phyloP scores from a whole-genome alignment of 1,140 invertebrate species.

The Pseudomyrmex dendroicus region DNA sequence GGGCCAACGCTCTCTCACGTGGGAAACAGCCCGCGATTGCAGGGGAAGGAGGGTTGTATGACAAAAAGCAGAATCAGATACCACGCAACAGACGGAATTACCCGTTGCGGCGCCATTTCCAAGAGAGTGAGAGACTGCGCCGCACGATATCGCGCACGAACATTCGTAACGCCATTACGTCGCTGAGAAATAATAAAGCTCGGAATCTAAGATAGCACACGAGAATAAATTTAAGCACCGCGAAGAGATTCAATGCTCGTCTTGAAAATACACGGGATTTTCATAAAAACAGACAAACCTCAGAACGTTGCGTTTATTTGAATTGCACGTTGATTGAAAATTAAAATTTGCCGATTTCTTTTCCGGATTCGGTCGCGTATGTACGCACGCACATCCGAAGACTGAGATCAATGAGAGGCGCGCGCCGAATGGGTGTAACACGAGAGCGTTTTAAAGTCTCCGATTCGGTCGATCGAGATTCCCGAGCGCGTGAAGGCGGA shows the following conservation, averaged over 20 bases:
- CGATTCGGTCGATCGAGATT: conserved; percentile 75
- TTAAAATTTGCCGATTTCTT: not conserved
- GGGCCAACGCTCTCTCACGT: not conserved
- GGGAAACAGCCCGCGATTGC: not conserved
- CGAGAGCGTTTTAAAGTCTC: conserved; percentile 63
- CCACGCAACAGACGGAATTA: not conserved
- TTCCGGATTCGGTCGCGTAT: not conserved
- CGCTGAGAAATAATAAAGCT: conserved; percentile 4
- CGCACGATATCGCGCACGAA: conserved; percentile 12
- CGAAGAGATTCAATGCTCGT: not conserved
- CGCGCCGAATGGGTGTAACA: not conserved
- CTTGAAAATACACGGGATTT: not conserved
- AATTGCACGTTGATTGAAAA: conserved; percentile 4
- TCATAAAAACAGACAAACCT: not conserved
- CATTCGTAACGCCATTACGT: not conserved
- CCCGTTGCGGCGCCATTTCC: not conserved
- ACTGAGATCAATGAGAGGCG: not conserved
- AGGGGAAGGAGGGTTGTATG: not conserved
- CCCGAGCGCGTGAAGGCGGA: conserved; percentile 61
- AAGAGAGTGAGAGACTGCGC: not conserved
- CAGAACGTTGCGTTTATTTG: not conserved
- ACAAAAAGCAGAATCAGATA: conserved; percentile 39
- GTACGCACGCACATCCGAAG: not conserved
- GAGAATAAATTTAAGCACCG: not conserved
- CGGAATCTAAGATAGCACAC: not conserved